phyloP scores from a whole-genome alignment of 2,113 vertebrate species.

The Pangasianodon gigas region DNA sequence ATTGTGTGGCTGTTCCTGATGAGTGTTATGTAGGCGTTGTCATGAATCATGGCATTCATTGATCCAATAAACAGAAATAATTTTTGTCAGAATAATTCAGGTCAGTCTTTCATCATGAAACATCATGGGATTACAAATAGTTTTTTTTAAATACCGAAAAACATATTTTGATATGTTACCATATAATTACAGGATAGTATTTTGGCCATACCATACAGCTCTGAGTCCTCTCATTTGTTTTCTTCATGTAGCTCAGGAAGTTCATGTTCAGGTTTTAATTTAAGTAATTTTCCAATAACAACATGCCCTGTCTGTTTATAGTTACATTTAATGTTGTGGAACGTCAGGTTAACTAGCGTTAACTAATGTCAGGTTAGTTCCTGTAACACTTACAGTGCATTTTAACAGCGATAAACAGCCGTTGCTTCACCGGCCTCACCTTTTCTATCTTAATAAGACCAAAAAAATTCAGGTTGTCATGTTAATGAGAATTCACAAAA shows the following conservation, averaged over 20 bases:
- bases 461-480: not conserved
- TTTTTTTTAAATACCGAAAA: not conserved
- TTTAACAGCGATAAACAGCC: not conserved
- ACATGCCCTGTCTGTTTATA: not conserved
- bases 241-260: not conserved
- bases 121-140: not conserved
- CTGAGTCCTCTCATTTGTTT: not conserved
- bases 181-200: not conserved
- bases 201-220: not conserved
- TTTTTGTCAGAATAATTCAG: not conserved
- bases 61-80: not conserved
- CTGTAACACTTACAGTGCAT: not conserved
- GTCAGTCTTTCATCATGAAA: not conserved
- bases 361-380: not conserved
- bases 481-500: not conserved
- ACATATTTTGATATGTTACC: not conserved
- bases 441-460: not conserved
- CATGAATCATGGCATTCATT: not conserved
- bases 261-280: not conserved
- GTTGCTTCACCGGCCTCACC: not conserved
- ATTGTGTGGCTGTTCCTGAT: not conserved
- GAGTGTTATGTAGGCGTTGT: not conserved
- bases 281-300: not conserved
- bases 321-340: not conserved
- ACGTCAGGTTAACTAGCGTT: not conserved